Evolutionary conservation across 2,797 vertebrate genomes (phyloP), one percentile per base, ranked within the genome.

Genomic region (Paedocypris micromegethes): DNA sequence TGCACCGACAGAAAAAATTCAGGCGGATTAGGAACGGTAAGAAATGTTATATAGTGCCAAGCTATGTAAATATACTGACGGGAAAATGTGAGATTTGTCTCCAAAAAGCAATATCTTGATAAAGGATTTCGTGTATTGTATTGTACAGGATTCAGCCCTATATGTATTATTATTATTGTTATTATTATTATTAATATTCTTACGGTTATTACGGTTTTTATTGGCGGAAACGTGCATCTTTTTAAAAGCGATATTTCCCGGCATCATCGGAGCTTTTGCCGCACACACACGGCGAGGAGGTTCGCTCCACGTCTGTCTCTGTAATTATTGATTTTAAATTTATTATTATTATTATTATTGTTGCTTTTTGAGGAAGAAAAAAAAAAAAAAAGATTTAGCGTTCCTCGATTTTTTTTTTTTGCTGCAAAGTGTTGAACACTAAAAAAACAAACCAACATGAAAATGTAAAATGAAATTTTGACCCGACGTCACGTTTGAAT

Each of bases 341-440:
- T 87, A 88, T 78, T 78, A 72, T 88, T 58, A 78, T 77, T 68
- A 78, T 74, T 76, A 86, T 88, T 88, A 86, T 74, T 80, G 75
- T 87, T 84, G 86, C 84, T 88, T 88, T 85, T 78, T 48, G 70
- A 81, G 86, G 86, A 86, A 23, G 23, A 23, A 23, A 23, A 23
- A 23, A 23, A 23, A 23, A 23, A 84, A 84, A 81, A 81, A 77
- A 77, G 58, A 73, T 71, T 46, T 62, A 75, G 67, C 46, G 62
- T 88, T 88, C 88, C 87, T 88, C 84, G 81, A 23, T 1, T 84
- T 86, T 88, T 87, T 1, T 84, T 86, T 88, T 87, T 91, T 91
- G 90, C 90, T 91, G 89, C 90, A 91, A 87, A 91, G 90, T 91
- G 90, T 91, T 90, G 90, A 90, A 91, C 90, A 91, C 89, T 90